Evolutionary conservation across 2,113 vertebrate species (phyloP).

Genomic region (Pluvianellus socialis): DNA sequence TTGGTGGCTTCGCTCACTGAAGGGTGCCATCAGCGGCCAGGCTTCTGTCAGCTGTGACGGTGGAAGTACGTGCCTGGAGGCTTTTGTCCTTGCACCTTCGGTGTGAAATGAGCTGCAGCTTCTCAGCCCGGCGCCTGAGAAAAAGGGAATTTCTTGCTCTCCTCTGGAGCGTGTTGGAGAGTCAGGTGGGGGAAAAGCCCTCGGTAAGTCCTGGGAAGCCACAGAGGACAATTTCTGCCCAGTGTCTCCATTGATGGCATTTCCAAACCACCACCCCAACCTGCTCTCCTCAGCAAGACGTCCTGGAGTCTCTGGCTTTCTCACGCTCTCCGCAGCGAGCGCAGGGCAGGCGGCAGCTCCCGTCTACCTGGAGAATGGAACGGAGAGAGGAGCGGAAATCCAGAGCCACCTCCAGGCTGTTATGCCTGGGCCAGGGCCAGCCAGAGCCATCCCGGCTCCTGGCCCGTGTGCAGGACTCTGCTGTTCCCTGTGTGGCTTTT

Average conservation of each 20-base stretch:
- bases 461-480: fast-evolving
- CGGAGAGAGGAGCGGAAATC: neutral
- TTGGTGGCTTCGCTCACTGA: neutral
- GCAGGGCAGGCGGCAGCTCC: neutral
- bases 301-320: neutral
- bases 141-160: neutral
- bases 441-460: neutral
- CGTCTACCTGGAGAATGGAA: neutral
- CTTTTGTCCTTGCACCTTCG: neutral
- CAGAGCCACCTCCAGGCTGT: neutral
- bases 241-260: neutral
- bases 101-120: neutral
- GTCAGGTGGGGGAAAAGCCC: neutral
- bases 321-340: fast-evolving
- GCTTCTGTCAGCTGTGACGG: neutral
- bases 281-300: neutral
- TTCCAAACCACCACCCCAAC: neutral
- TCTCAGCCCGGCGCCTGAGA: neutral
- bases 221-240: neutral
- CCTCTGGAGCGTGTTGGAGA: neutral
- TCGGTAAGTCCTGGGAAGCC: neutral
- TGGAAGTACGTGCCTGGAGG: neutral
- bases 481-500: neutral
- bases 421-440: neutral
- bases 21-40: fast-evolving